Conservation (phyloP, 2,888 invertebrate species). For the Xylota sylvarum region DNA sequence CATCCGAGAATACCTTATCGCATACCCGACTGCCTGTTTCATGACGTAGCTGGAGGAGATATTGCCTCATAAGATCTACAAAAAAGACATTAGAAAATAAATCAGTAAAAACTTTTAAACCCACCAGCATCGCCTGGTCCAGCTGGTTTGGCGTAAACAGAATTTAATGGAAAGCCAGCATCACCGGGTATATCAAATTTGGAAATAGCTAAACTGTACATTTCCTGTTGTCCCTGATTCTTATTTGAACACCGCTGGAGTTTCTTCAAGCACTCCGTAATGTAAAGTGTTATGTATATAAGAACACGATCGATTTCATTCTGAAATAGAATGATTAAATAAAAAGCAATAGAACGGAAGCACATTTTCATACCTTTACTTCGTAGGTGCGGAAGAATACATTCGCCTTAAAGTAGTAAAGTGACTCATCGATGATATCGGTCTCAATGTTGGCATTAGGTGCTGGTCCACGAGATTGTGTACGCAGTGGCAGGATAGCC, state of each 20-base stretch:
- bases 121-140: constrained; percentile 92
- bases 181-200: constrained; percentile 99
- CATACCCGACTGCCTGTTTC: constrained; percentile 96
- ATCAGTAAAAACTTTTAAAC: background rate
- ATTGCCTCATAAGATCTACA: constrained; percentile 95
- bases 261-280: constrained; percentile 98
- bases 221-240: constrained; percentile 96
- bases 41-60: constrained; percentile 96
- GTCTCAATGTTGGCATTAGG: constrained; percentile 89
- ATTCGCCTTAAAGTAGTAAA: constrained; percentile 99
- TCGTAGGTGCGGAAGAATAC: constrained; percentile 99
- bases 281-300: constrained; percentile 98
- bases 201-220: constrained; percentile 97
- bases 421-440: constrained; percentile 98
- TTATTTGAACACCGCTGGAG: constrained; percentile 96
- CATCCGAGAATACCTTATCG: constrained; percentile 95
- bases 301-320: constrained; percentile 98
- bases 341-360: background rate
- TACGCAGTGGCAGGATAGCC: constrained; percentile 95
- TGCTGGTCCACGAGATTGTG: constrained; percentile 97
- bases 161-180: constrained; percentile 96
- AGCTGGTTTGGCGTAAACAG: constrained; percentile 95
- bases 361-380: constrained; percentile 91
- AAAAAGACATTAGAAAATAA: background rate
- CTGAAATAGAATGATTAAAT: constrained; percentile 86